Evolutionary conservation across 2,888 invertebrate species (phyloP), one percentile per base, ranked within the genome.

Genomic region (Drosophila merina): DNA sequence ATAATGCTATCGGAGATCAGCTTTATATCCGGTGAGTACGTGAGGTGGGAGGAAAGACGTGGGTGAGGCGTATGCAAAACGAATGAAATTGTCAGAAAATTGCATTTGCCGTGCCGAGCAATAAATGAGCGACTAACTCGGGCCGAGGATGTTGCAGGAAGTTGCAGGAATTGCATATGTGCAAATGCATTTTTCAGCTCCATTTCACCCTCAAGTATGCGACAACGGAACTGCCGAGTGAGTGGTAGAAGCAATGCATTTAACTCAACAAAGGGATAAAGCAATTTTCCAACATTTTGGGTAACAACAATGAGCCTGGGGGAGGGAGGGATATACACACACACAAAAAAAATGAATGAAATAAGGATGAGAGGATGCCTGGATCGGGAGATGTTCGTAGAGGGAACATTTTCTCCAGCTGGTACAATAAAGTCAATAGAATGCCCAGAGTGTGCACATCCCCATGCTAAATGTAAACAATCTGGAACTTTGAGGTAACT

Each of bases 1-100:
- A 95, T 97, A 89, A 94, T 97, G 93, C 93, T 97, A 89, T 96
- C 96, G 90, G 97, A 97, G 92, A 94, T 97, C 75, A 94, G 95
- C 84, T 97, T 97, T 91, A 94, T 94, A 82, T 96, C 96, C 77
- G 95, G 96, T 96, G 92, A 91, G 90, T 88, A 66, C 64, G 62
- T 52, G 60, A 66, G 52, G 42, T 14, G 12, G 2, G 9, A 33
- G 10, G 33, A 3, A 1, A 7, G n/a, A 2, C 12, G n/a, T n/a
- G n/a, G 6, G 38, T 10, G 12, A 6, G 14, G 4, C 6, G 30
- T 10, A 51, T 40, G 28, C 3, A 36, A 12, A 38, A 62, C 20
- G 47, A 42, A 36, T 31, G 40, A 40, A 80, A 80, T 75, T 86
- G 84, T 59, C 66, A 50, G 63, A 55, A 83, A 80, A 80, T 69